phyloP scores from a whole-genome alignment of 2,797 vertebrate species.

The Cossypha niveicapilla region DNA sequence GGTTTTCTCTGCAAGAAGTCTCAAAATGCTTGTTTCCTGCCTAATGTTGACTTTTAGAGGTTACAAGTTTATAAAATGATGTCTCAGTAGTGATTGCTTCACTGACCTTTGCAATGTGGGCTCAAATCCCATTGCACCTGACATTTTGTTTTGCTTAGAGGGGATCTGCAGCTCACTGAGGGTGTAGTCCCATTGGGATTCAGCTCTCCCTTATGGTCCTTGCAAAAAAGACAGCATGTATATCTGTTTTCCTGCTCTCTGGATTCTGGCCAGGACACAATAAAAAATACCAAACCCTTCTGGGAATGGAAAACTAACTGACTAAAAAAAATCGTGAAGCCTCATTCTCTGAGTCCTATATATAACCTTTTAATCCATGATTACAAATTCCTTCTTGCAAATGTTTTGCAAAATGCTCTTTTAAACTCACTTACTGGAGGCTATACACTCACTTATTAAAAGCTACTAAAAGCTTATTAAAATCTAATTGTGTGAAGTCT shows the following conservation, averaged over 20 bases:
- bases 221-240: neutral
- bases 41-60: neutral
- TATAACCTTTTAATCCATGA: neutral
- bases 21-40: neutral
- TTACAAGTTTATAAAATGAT: neutral
- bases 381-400: neutral
- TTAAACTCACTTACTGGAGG: neutral
- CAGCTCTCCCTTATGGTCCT: neutral
- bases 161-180: neutral
- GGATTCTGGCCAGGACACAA: neutral
- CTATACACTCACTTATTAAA: neutral
- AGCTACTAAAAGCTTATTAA: neutral
- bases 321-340: neutral
- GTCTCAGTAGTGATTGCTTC: neutral
- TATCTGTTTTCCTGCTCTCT: neutral
- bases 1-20: neutral
- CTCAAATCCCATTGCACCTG: neutral
- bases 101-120: neutral
- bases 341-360: neutral
- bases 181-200: neutral
- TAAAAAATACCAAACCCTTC: neutral
- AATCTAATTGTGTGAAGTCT: neutral
- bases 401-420: neutral
- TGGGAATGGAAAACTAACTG: neutral
- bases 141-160: neutral